These are phyloP conservation scores for Aphaenogaster floridana DNA, from an alignment of 1,140 invertebrate species.

Conservation along the genomic window DNA sequence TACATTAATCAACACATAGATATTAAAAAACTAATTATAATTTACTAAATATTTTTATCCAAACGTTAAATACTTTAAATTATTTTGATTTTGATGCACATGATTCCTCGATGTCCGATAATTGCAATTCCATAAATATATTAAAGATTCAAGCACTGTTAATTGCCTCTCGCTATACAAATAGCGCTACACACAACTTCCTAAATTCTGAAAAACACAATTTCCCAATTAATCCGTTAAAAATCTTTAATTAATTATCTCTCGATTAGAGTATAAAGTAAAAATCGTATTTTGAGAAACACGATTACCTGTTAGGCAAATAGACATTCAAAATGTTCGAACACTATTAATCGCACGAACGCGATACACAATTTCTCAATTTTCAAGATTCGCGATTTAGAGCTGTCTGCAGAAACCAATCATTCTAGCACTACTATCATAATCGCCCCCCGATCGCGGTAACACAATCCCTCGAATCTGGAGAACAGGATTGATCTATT, in stretches of 20 bases:
- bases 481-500: neutral
- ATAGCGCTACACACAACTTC: neutral
- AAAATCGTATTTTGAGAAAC: neutral
- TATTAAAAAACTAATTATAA: neutral
- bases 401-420: neutral
- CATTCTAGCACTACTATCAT: constrained; percentile 14
- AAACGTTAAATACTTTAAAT: neutral
- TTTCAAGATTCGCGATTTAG: neutral
- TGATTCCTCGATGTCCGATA: neutral
- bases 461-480: constrained; percentile 14
- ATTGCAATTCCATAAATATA: neutral
- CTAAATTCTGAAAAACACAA: neutral
- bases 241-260: neutral
- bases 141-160: neutral
- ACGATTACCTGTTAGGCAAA: neutral
- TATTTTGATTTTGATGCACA: neutral
- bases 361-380: neutral
- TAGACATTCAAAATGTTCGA: neutral
- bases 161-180: neutral
- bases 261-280: neutral
- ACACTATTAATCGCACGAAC: neutral
- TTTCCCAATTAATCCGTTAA: neutral
- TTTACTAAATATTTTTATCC: neutral
- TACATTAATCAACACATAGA: neutral
- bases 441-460: neutral